A percentile compares a stretch with the other conserved stretches of the same genome.
Conservation (phyloP, 2,113 vertebrate species). For the Syngnathus typhle region DNA sequence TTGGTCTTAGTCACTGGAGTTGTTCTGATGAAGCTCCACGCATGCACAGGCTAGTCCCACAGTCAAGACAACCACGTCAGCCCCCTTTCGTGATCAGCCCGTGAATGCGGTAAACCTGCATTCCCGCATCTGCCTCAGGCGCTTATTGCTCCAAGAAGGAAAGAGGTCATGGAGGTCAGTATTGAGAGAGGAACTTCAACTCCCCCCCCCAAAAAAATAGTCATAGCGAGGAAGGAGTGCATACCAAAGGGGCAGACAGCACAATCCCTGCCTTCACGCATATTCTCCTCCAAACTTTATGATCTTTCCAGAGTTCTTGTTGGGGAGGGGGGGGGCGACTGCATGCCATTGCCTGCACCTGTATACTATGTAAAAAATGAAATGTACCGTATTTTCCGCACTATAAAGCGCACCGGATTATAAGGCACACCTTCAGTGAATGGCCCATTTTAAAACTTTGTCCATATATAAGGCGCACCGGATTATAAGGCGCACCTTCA, state of each 20-base stretch:
- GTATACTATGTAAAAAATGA: conserved; percentile 15
- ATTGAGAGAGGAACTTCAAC: conserved; percentile 1
- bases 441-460: too few relatives aligned
- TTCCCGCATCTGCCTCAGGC: conserved; percentile 57
- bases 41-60: conserved; percentile 53
- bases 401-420: too few relatives aligned
- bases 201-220: not conserved
- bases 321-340: conserved; percentile 18
- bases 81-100: conserved; percentile 18
- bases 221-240: conserved; percentile 25
- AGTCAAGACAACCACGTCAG: conserved; percentile 27
- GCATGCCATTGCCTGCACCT: conserved; percentile 59
- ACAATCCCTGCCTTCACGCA: conserved; percentile 39
- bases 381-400: too few relatives aligned
- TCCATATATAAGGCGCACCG: too few relatives aligned
- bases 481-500: too few relatives aligned
- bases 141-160: conserved; percentile 19
- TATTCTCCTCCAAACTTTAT: conserved; percentile 31
- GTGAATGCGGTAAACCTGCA: conserved; percentile 56
- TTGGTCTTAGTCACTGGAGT: conserved; percentile 36
- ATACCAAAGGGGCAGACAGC: conserved; percentile 47
- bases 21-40: conserved; percentile 43
- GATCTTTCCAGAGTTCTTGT: conserved; percentile 34
- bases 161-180: not conserved
- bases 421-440: too few relatives aligned